phyloP scores from a whole-genome alignment of 2,797 vertebrate genomes.

The Gouania willdenowi region DNA sequence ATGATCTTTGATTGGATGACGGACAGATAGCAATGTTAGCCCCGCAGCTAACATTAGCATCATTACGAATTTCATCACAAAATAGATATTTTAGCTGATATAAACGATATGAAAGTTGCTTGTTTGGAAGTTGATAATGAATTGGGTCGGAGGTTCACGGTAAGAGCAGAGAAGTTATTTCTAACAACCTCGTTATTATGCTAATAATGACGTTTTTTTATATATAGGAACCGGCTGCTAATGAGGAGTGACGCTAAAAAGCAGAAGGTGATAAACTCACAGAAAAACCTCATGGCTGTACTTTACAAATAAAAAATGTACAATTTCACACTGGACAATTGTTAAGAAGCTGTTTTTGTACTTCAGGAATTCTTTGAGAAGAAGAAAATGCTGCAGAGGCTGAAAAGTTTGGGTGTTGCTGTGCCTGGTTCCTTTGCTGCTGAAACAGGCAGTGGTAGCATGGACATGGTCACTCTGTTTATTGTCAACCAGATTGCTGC shows the following conservation, averaged over 20 bases:
- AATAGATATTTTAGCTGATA: too few relatives aligned
- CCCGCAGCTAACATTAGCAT: too few relatives aligned
- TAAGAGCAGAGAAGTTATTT: constrained; percentile 23
- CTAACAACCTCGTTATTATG: neutral
- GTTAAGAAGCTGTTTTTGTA: too few relatives aligned
- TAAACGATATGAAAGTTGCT: too few relatives aligned
- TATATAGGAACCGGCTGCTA: constrained; percentile 67
- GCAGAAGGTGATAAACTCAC: constrained; percentile 59
- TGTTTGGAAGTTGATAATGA: constrained; percentile 53
- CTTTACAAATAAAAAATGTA: too few relatives aligned
- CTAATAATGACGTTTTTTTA: neutral
- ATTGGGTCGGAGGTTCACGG: constrained; percentile 80
- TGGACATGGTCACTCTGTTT: constrained; percentile 87
- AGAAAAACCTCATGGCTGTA: too few relatives aligned
- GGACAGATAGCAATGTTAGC: too few relatives aligned
- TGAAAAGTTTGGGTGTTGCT: constrained; percentile 27
- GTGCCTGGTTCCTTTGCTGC: constrained; percentile 33
- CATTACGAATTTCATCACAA: too few relatives aligned
- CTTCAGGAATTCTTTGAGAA: constrained; percentile 76
- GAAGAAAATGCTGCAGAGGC: constrained; percentile 64
- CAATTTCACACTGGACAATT: too few relatives aligned
- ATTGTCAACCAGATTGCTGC: constrained; percentile 89
- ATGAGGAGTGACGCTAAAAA: constrained; percentile 64
- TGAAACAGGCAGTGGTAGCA: constrained; percentile 66
- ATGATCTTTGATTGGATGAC: too few relatives aligned